Evolutionary conservation across 2,797 vertebrate species (phyloP), one percentile per base, ranked within the genome.

Genomic region (Cottoperca gobio): DNA sequence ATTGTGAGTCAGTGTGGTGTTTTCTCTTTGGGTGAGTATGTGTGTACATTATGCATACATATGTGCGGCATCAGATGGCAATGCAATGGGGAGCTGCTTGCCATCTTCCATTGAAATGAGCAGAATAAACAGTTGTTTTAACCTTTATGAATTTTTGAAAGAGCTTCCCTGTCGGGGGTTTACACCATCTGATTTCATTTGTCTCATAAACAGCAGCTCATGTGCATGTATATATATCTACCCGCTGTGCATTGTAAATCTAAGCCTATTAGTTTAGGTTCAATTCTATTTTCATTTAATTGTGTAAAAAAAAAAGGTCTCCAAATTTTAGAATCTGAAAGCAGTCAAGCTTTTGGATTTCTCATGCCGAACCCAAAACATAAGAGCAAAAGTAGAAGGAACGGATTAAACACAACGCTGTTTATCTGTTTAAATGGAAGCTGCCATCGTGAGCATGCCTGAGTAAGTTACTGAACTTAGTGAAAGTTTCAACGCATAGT

Each of bases 61-160:
- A 79, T 77, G 54, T 80, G 72, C 85, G 77, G 74, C 84, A 82
- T 88, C 48, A 79, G 79, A 86, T 83, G 70, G 74, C 52, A 75
- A 66, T 89, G 48, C 90, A 83, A 2, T 49, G 42, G 87, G 88
- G 89, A 90, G 69, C 53, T 66, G 45, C 68, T 81, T 79, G 71
- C 82, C 70, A 58, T 82, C 76, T 82, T 87, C 88, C 64, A 82
- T 85, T 64, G 80, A 85, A 92, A 89, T 89, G 79, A 87, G 84
- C 64, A 82, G 76, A 86, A 89, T 91, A 92, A 93, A 92, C 91
- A 84, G 87, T 92, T 93, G 86, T 91, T 92, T 93, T 90, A 94
- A 93, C 91, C 89, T 94, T 93, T 91, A 91, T 94, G 78, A 86
- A 94, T 93, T 76, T 88, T 93, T 91, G 61, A 92, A 81, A 79